phyloP scores from a whole-genome alignment of 2,797 vertebrate genomes.

The Coendou prehensilis region DNA sequence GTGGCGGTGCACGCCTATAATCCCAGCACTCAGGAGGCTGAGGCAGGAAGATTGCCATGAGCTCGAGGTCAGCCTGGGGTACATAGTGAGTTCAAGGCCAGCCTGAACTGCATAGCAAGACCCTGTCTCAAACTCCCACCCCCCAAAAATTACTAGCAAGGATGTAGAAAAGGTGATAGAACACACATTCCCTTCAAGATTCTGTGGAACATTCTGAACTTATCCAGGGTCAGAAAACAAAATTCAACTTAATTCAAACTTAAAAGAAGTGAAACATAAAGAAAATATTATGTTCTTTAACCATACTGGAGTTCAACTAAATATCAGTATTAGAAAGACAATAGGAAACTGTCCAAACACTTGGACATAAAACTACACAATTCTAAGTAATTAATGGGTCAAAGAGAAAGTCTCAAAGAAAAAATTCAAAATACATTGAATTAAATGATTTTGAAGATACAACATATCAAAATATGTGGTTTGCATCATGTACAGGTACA shows the following conservation, averaged over 20 bases:
- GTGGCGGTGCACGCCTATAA: too few relatives aligned
- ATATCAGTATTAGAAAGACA: conserved; percentile 22
- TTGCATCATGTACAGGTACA: background rate
- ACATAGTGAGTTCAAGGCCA: too few relatives aligned
- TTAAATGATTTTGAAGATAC: conserved; percentile 14
- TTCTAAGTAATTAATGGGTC: background rate
- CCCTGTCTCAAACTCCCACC: too few relatives aligned
- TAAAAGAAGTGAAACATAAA: background rate
- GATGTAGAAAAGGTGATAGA: background rate
- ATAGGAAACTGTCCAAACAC: background rate
- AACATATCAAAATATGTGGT: background rate
- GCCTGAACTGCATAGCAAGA: background rate
- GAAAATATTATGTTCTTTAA: background rate
- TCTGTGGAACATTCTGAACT: background rate
- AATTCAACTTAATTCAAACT: background rate
- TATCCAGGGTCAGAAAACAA: conserved; percentile 25
- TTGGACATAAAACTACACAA: conserved; percentile 26
- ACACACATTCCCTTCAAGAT: background rate
- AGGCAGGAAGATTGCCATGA: too few relatives aligned
- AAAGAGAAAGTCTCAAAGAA: background rate
- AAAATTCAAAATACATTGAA: background rate
- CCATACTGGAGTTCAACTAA: conserved; percentile 39
- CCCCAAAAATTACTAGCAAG: background rate
- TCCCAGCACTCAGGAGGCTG: too few relatives aligned
- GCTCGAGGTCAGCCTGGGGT: too few relatives aligned